Conservation (phyloP, 2,113 vertebrate species). For the Oryzias curvinotus region DNA sequence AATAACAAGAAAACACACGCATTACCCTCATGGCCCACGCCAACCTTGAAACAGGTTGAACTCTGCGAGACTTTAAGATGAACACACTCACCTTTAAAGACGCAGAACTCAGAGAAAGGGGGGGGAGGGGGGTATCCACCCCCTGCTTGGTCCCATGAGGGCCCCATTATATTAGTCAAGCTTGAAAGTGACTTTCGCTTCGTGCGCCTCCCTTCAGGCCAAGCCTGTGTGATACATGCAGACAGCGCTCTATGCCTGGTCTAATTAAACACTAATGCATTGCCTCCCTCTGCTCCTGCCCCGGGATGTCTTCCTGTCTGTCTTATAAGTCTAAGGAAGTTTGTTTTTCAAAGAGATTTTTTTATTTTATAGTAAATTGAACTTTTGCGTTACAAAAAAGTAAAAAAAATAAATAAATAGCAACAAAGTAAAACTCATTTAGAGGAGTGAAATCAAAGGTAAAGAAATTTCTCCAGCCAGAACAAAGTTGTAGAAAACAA, state of each 20-base stretch:
- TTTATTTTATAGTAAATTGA: neutral
- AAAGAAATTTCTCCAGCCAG: neutral
- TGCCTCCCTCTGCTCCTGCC: slow-evolving; percentile 26
- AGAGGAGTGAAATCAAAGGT: too few species aligned
- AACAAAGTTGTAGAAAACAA: slow-evolving; percentile 1
- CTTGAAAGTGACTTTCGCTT: slow-evolving; percentile 74
- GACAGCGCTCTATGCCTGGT: slow-evolving; percentile 39
- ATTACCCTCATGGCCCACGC: slow-evolving; percentile 27
- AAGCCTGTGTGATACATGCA: slow-evolving; percentile 43
- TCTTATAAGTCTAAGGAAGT: slow-evolving; percentile 18
- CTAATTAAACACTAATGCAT: slow-evolving; percentile 63
- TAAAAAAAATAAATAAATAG: neutral
- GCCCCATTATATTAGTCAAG: slow-evolving; percentile 58
- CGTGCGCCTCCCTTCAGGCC: slow-evolving; percentile 48
- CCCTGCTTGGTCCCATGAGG: slow-evolving; percentile 34
- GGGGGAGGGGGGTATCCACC: slow-evolving; percentile 20
- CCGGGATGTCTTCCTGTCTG: slow-evolving; percentile 24
- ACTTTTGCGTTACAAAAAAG: neutral
- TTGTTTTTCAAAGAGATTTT: slow-evolving; percentile 13
- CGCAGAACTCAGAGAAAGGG: slow-evolving; percentile 4
- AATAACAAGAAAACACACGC: slow-evolving; percentile 20
- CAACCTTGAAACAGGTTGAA: slow-evolving; percentile 51
- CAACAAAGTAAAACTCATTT: neutral
- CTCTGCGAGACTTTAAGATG: slow-evolving; percentile 1
- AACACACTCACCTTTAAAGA: slow-evolving; percentile 12